Conservation (phyloP, 1,140 invertebrate species). For the Nasonia giraulti region DNA sequence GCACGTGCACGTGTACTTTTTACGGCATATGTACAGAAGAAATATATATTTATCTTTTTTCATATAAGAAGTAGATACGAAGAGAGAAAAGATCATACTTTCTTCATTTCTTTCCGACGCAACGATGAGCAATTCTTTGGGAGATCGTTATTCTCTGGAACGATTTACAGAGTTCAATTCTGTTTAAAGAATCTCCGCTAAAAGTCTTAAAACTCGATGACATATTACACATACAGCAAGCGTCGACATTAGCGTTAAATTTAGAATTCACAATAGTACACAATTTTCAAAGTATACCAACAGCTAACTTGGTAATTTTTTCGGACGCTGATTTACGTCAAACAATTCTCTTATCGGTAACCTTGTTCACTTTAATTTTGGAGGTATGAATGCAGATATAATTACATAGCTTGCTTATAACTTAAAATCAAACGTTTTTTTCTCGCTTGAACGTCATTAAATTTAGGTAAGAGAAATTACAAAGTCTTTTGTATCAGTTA, state of each 20-base stretch:
- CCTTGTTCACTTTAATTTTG: not conserved
- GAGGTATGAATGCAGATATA: not conserved
- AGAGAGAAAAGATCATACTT: slow-evolving; percentile 12
- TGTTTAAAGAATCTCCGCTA: not conserved
- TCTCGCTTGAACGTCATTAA: not conserved
- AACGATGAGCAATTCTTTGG: slow-evolving; percentile 21
- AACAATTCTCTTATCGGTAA: not conserved
- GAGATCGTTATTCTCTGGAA: slow-evolving; percentile 26
- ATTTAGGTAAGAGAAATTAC: not conserved
- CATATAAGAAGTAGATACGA: not conserved
- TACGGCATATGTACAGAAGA: slow-evolving; percentile 30
- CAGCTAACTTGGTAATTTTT: not conserved
- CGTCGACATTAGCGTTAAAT: slow-evolving; percentile 19
- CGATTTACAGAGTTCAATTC: not conserved
- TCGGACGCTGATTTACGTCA: not conserved
- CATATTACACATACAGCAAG: slow-evolving; percentile 29
- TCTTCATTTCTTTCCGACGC: slow-evolving; percentile 1
- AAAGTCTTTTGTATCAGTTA: slow-evolving; percentile 10
- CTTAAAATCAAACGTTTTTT: not conserved
- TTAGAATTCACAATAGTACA: slow-evolving; percentile 6
- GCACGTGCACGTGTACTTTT: slow-evolving; percentile 22
- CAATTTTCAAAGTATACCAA: not conserved
- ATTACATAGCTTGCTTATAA: not conserved
- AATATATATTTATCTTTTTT: slow-evolving; percentile 9
- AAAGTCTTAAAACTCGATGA: slow-evolving; percentile 26